Percentiles rank a stretch among this genome's conserved stretches.
Conservation (phyloP, 2,888 invertebrate genomes). For the Harpagoxenus sublaevis region DNA sequence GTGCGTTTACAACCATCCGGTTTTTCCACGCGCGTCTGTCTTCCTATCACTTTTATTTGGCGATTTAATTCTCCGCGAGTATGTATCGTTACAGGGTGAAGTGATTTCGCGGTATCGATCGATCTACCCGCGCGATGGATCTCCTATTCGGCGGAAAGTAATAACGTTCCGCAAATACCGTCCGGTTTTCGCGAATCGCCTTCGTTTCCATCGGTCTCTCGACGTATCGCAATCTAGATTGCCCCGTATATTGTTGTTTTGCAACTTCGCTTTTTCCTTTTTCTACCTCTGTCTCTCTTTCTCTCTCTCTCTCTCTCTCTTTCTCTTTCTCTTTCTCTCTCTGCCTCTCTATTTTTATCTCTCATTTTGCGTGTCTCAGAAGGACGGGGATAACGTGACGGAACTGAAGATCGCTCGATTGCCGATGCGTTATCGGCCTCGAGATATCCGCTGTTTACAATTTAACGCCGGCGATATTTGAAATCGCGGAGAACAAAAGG, state of each 20-base stretch:
- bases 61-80: conserved; percentile 33
- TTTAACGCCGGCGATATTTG: conserved; percentile 37
- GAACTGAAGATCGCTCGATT: conserved; percentile 15
- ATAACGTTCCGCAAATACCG: conserved; percentile 46
- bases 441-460: conserved; percentile 34
- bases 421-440: not conserved
- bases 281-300: no score
- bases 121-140: conserved; percentile 28
- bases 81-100: conserved; percentile 7
- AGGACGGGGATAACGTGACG: conserved; percentile 13
- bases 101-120: conserved; percentile 16
- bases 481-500: conserved; percentile 35
- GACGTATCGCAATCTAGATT: conserved; percentile 36
- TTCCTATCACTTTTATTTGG: conserved; percentile 36
- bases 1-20: not conserved
- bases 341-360: not conserved
- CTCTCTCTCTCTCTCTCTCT: not conserved
- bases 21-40: not conserved
- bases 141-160: conserved; percentile 35
- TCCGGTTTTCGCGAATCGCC: conserved; percentile 32
- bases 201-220: conserved; percentile 45
- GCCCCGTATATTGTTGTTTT: conserved; percentile 46
- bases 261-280: not conserved
- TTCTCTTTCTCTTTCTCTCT: not conserved
- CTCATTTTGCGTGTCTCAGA: conserved; percentile 1